Conservation (phyloP, 2,888 invertebrate species). For the Dione vanillae region DNA sequence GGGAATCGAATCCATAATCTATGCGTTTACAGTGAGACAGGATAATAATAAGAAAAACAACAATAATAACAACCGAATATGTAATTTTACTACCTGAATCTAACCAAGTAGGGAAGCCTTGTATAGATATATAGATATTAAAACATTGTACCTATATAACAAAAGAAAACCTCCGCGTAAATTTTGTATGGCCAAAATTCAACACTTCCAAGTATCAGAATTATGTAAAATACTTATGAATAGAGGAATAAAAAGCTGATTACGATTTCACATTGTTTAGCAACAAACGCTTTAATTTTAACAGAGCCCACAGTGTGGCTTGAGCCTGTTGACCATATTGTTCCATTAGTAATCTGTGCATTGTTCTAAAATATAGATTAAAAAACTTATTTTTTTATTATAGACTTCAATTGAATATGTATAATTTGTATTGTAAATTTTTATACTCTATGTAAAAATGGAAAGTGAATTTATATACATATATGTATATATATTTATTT, state of each 20-base stretch:
- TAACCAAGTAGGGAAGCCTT: background rate
- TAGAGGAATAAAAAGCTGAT: slow-evolving; percentile 19
- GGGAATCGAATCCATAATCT: too few species aligned
- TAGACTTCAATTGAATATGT: background rate
- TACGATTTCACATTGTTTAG: slow-evolving; percentile 30
- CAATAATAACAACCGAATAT: too few species aligned
- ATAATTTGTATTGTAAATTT: too few species aligned
- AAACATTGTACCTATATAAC: background rate
- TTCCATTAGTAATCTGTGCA: slow-evolving; percentile 23
- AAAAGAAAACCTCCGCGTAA: background rate
- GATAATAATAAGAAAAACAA: too few species aligned
- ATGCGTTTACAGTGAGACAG: too few species aligned
- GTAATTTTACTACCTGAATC: too few species aligned
- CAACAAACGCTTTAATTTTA: slow-evolving; percentile 26
- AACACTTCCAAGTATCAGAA: slow-evolving; percentile 9
- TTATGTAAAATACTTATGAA: background rate
- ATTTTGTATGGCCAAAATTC: background rate
- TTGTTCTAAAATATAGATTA: slow-evolving; percentile 26
- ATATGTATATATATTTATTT: too few species aligned
- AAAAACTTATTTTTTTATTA: background rate
- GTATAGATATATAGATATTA: background rate
- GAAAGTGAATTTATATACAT: too few species aligned
- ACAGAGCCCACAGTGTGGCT: slow-evolving; percentile 27
- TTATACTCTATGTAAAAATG: too few species aligned
- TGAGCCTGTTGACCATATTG: slow-evolving; percentile 39